Evolutionary conservation across 2,797 vertebrate genomes (phyloP).

Genomic region (Sebastolobus alascanus): DNA sequence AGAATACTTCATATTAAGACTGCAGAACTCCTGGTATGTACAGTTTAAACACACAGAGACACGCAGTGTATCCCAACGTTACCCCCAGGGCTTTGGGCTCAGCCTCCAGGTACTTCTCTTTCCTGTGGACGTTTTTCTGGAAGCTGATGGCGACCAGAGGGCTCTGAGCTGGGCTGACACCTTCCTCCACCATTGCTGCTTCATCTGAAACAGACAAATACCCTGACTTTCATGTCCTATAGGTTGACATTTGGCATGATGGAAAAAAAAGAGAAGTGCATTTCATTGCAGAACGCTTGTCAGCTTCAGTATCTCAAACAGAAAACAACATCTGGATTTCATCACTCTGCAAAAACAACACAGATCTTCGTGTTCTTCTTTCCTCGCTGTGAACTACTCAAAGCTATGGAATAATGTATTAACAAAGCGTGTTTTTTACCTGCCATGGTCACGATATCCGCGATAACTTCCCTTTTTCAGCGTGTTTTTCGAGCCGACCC

Average conservation of each 20-base stretch:
- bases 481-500: not conserved
- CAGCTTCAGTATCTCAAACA: not conserved
- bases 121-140: constrained; percentile 67
- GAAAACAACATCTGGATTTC: constrained; percentile 56
- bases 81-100: constrained; percentile 84
- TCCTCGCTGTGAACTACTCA: not conserved
- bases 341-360: constrained; percentile 23
- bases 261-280: not conserved
- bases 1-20: rapidly evolving
- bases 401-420: rapidly evolving
- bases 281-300: not conserved
- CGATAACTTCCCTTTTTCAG: rapidly evolving
- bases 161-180: not conserved
- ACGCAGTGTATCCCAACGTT: not conserved
- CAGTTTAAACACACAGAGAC: not conserved
- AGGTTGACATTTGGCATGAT: no score
- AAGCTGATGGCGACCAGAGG: constrained; percentile 76
- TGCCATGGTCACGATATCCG: constrained; percentile 36
- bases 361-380: not conserved
- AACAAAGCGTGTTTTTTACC: constrained; percentile 36
- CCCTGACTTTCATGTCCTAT: no score
- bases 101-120: constrained; percentile 79
- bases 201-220: constrained; percentile 50
- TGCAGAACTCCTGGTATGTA: no score
- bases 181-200: constrained; percentile 35